These are phyloP conservation scores for Oopsacas minuta DNA, from an alignment of 37 sponge, comb jelly and placozoan species.

Conservation along the genomic window DNA sequence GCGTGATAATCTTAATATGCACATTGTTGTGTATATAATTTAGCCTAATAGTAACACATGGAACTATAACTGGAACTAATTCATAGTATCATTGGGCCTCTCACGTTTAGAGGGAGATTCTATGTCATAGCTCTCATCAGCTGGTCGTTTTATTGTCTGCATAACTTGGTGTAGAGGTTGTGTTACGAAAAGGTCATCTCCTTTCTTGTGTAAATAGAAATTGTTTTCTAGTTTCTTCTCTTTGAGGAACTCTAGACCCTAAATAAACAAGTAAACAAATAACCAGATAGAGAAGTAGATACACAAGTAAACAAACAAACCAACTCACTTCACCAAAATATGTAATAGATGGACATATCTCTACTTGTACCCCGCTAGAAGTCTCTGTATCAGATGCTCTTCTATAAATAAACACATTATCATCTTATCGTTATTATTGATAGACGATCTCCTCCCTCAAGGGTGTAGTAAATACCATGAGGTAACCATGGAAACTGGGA, in stretches of 20 bases:
- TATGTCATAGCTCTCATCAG: background rate
- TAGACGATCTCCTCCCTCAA: no score
- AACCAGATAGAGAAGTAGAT: background rate
- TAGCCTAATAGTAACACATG: no score
- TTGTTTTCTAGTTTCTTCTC: background rate
- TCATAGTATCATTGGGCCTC: no score
- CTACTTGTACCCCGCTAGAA: conserved; percentile 39
- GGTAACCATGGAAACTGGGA: no score
- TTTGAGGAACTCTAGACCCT: background rate
- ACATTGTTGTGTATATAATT: no score
- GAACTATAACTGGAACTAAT: no score
- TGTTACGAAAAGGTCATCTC: background rate
- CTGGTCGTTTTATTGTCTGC: background rate
- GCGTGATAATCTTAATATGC: no score
- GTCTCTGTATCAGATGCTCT: background rate
- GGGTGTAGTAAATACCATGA: no score
- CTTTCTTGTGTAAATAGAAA: conserved; percentile 12
- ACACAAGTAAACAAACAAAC: background rate
- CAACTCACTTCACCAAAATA: conserved; percentile 75
- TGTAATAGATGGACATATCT: conserved; percentile 69
- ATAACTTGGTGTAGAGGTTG: conserved; percentile 4
- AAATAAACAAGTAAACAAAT: background rate
- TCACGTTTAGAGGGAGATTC: background rate
- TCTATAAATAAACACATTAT: background rate
- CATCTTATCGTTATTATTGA: background rate